A percentile compares a stretch with the other conserved stretches of the same genome.
These are phyloP conservation scores for Xanthorhoe designata DNA, from an alignment of 2,888 invertebrate species.

Conservation along the genomic window DNA sequence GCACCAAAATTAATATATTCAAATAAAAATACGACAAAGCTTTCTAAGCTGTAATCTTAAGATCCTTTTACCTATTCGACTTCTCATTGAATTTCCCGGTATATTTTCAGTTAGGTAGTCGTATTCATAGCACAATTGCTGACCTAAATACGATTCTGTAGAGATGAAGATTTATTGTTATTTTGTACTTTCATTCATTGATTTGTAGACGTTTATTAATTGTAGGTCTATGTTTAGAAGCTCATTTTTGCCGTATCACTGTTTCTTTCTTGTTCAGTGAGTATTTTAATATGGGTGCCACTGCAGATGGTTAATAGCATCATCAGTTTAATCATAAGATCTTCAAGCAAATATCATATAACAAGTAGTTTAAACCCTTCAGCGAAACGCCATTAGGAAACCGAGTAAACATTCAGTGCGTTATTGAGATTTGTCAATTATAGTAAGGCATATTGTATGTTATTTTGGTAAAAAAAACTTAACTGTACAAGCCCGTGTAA, in stretches of 20 bases:
- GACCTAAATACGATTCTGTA: conserved; percentile 9
- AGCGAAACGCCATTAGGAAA: too few relatives aligned
- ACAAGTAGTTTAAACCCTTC: too few relatives aligned
- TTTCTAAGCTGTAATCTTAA: not conserved
- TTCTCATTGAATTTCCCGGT: conserved; percentile 4
- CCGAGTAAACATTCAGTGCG: too few relatives aligned
- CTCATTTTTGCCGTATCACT: not conserved
- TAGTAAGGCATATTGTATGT: not conserved
- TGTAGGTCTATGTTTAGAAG: not conserved
- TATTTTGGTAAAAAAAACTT: not conserved
- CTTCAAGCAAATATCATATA: too few relatives aligned
- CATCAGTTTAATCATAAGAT: too few relatives aligned
- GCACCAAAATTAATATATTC: not conserved
- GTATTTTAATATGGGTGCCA: too few relatives aligned
- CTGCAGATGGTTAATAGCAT: too few relatives aligned
- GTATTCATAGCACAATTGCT: conserved; percentile 2
- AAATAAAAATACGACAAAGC: not conserved
- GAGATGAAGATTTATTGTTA: conserved; percentile 8
- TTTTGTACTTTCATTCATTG: conserved; percentile 4
- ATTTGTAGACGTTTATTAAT: conserved; percentile 1
- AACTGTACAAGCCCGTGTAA: not conserved
- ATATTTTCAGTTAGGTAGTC: not conserved
- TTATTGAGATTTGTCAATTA: too few relatives aligned
- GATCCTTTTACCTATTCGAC: conserved; percentile 2
- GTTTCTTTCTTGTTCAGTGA: not conserved